These are phyloP conservation scores for Apodemus speciosus DNA, from an alignment of 2,113 vertebrate species.

Conservation along the genomic window DNA sequence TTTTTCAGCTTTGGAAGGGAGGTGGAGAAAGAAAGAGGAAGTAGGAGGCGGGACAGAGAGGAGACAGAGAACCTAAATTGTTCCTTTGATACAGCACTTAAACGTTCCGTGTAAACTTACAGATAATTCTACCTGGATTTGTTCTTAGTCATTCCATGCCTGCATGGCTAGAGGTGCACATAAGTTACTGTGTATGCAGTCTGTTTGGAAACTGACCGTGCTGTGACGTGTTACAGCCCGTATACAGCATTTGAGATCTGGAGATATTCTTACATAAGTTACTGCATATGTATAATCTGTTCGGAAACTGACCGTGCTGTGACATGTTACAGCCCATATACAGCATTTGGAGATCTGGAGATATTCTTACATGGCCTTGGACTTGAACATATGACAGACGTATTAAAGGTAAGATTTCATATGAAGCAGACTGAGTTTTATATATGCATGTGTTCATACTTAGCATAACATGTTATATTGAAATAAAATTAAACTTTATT, in stretches of 20 bases:
- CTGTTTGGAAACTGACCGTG: constrained; percentile 68
- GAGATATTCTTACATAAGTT: constrained; percentile 93
- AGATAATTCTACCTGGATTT: constrained; percentile 6
- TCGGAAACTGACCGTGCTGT: constrained; percentile 71
- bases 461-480: constrained; percentile 18
- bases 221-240: constrained; percentile 85
- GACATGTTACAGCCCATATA: constrained; percentile 85
- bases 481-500: not conserved
- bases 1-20: not conserved
- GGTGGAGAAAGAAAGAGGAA: not conserved
- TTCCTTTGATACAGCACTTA: constrained; percentile 27
- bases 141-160: constrained; percentile 1
- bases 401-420: constrained; percentile 85
- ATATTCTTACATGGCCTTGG: constrained; percentile 93
- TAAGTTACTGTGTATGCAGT: constrained; percentile 39
- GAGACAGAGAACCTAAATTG: not conserved
- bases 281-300: constrained; percentile 54
- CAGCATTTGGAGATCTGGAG: constrained; percentile 88
- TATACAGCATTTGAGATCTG: constrained; percentile 87
- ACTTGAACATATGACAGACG: constrained; percentile 88
- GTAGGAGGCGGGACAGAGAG: too few relatives aligned
- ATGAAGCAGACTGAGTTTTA: not conserved
- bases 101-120: constrained; percentile 1
- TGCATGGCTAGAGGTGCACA: constrained; percentile 40
- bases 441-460: not conserved